These are phyloP conservation scores for Ptychochromis oligacanthus DNA, from an alignment of 2,113 vertebrate genomes.

Conservation along the genomic window DNA sequence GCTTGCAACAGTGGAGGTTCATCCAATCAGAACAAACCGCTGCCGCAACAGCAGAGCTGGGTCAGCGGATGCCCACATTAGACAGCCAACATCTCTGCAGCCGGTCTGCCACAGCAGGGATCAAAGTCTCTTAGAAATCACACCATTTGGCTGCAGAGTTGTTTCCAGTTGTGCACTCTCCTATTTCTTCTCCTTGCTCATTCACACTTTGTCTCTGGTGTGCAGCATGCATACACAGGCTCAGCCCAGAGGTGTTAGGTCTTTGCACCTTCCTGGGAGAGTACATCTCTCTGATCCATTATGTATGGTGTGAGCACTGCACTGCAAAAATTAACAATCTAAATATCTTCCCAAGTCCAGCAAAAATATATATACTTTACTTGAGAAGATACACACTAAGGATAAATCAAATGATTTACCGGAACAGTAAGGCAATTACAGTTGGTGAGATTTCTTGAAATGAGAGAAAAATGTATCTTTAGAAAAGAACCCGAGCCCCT, in stretches of 20 bases:
- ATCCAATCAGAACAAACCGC: conserved; percentile 33
- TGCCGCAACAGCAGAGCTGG: background rate
- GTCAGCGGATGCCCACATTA: conserved; percentile 31
- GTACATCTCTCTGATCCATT: conserved; percentile 60
- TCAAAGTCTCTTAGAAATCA: conserved; percentile 29
- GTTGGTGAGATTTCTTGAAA: background rate
- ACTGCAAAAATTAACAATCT: conserved; percentile 1
- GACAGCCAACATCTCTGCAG: conserved; percentile 14
- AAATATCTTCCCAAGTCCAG: conserved; percentile 1
- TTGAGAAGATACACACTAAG: background rate
- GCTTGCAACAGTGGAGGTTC: background rate
- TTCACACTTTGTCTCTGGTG: conserved; percentile 28
- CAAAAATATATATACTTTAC: background rate
- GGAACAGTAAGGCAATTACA: background rate
- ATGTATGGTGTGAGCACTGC: conserved; percentile 54
- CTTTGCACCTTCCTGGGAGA: conserved; percentile 34
- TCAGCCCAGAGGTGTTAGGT: conserved; percentile 27
- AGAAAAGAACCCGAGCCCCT: background rate
- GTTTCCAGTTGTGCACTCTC: background rate
- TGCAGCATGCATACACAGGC: conserved; percentile 25
- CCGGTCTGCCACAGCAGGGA: conserved; percentile 13
- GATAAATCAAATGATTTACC: background rate
- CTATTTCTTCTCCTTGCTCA: background rate
- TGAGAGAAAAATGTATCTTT: background rate
- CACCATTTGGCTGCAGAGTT: conserved; percentile 17